Evolutionary conservation across 1,140 invertebrate species (phyloP).

Genomic region (Caenorhabditis remanei): DNA sequence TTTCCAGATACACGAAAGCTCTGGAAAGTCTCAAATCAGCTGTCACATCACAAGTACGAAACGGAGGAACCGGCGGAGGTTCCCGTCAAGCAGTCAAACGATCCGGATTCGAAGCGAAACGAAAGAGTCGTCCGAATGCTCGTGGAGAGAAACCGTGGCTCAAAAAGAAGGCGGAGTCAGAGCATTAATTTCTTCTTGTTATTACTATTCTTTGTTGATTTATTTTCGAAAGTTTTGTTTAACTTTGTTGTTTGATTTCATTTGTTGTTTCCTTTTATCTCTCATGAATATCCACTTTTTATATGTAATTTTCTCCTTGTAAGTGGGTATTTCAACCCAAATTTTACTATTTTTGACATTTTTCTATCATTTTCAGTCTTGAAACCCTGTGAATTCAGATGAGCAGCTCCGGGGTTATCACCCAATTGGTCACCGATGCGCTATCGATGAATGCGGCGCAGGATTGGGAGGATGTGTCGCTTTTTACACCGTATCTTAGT

Average conservation of each 20-base stretch:
- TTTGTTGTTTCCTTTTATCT: slow-evolving; percentile 6
- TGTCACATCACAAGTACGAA: background rate
- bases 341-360: background rate
- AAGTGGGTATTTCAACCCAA: too few relatives aligned
- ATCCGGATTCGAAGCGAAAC: slow-evolving; percentile 53
- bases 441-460: slow-evolving; percentile 63
- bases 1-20: slow-evolving; percentile 16
- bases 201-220: slow-evolving; percentile 25
- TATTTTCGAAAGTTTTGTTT: slow-evolving; percentile 60
- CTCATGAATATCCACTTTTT: slow-evolving; percentile 21
- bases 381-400: background rate
- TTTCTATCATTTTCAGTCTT: background rate
- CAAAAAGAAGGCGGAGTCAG: slow-evolving; percentile 39
- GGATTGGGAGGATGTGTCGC: slow-evolving; percentile 72
- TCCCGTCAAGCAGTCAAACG: slow-evolving; percentile 1
- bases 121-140: slow-evolving; percentile 40
- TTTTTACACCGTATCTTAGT: slow-evolving; percentile 73
- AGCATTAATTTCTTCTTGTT: background rate
- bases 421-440: slow-evolving; percentile 62
- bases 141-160: slow-evolving; percentile 39
- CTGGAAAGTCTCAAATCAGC: background rate
- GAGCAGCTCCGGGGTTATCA: slow-evolving; percentile 37
- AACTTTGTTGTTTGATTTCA: slow-evolving; percentile 35
- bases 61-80: background rate
- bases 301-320: too few relatives aligned